phyloP scores from a whole-genome alignment of 2,888 invertebrate genomes.

The Ennomos fuscantarius region DNA sequence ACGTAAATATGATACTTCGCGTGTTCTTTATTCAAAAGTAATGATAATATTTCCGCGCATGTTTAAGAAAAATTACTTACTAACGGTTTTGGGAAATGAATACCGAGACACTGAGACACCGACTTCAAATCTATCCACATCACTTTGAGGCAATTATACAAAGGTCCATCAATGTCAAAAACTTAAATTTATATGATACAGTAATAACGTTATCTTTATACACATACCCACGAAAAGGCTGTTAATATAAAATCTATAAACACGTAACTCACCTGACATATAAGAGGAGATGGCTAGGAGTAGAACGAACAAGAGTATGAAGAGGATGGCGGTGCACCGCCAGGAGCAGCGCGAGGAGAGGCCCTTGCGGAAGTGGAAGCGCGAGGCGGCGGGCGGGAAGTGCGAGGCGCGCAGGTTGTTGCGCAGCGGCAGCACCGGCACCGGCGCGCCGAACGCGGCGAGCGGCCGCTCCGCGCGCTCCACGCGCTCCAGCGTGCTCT shows the following conservation, averaged over 20 bases:
- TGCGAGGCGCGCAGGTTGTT: conserved; percentile 90
- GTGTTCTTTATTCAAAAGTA: too few species aligned
- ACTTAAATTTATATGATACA: too few species aligned
- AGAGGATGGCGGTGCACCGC: conserved; percentile 96
- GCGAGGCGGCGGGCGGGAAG: conserved; percentile 89
- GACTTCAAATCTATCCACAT: too few species aligned
- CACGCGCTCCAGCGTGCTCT: conserved; percentile 81
- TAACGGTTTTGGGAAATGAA: too few species aligned
- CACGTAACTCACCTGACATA: conserved; percentile 90
- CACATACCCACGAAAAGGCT: too few species aligned
- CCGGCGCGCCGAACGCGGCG: conserved; percentile 87
- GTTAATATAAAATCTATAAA: not conserved
- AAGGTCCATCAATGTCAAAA: too few species aligned
- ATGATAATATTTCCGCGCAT: too few species aligned
- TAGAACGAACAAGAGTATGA: conserved; percentile 93
- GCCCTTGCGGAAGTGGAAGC: conserved; percentile 95
- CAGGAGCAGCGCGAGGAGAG: conserved; percentile 95
- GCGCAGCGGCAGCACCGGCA: conserved; percentile 91
- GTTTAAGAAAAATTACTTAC: too few species aligned
- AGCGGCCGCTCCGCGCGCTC: conserved; percentile 87
- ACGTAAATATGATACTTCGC: too few species aligned
- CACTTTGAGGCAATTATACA: too few species aligned
- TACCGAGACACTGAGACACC: too few species aligned
- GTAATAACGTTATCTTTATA: not conserved
- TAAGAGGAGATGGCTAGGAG: conserved; percentile 93